Evolutionary conservation across 1,140 invertebrate genomes (phyloP), one percentile per base, ranked within the genome.

Genomic region (Yoshiicerus persimilis): DNA sequence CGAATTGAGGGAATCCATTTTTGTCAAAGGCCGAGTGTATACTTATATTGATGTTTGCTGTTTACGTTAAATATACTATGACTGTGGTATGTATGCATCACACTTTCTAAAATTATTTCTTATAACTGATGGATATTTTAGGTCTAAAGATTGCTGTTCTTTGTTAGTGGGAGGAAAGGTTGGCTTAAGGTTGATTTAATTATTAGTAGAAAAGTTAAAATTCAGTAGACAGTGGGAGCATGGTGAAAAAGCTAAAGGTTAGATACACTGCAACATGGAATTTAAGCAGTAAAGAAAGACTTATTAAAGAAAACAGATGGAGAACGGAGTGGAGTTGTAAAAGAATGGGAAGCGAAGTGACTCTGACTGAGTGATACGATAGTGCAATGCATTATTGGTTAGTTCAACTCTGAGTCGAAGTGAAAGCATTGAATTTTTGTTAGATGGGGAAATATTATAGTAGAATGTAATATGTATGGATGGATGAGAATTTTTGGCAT

Each of bases 401-500:
- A 10, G 41, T 47, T 36, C 11, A 10, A 47, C n/a, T 9, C n/a
- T 9, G 32, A 36, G 36, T n/a, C n/a, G 32, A 32, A 80, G 77
- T 30, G 36, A 83, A 32, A 32, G 77, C 77, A 83, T 83, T 83
- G 77, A 23, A 32, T 39, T 30, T 47, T 23, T 84, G 13, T 30
- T 16, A 84, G 38, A 62, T 84, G 41, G 41, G 83, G 83, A 84
- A 41, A 47, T 56, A 84, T 80, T 84, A 62, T 84, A 75, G 66
- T 32, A 84, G 80, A 41, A 38, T 32, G 36, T 34, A 84, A 41
- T 84, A 36, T 25, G 80, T 32, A 84, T 32, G 34, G 80, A 70
- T 86, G 85, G 64, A 38, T 38, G 62, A 56, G 85, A 70, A 86
- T 86, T 86, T 86, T 87, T 87, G 75, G 86, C 64, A 75, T 80